Evolutionary conservation across 53 echinoderm and acorn worm species (phyloP), one percentile per base, ranked within the genome.

Genomic region (Hippasteria phrygiana): DNA sequence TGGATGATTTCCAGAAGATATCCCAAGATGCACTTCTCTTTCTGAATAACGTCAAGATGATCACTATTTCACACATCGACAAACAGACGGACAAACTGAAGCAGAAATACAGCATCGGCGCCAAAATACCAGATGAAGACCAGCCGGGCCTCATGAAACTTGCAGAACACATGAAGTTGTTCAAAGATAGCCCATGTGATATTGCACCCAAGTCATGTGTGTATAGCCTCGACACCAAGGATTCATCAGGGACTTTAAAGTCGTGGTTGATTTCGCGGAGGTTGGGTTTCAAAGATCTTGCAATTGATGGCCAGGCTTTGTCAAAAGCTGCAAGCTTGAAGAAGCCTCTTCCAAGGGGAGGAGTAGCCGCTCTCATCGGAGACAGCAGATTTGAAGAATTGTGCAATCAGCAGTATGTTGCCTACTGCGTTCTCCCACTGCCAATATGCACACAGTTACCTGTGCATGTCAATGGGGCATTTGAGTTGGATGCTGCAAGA

Each of bases 401-500:
- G 20, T 9, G 28, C 9, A 31, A 39, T 1, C 9, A 53, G 29
- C 32, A 74, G 26, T 66, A 66, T 50, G 93, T 71, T 64, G 94
- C 91, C 4, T 95, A 88, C 69, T 97, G 98, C 80, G 93, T 94
- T 16, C 90, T 97, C 3, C 98, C 98, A 6, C 69, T 97, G 29
- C 98, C 95, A 12, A 87, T 95, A 48, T 1, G 69, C 24, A 92
- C 95, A 29, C 5, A 53, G 1, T 46, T 89, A 33, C 85, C 85
- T 11, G 85, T 85, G 48, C 85, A 85, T 46, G 85, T 85, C 24
- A 85, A 85, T 36, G 80, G 80, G 1, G 80, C 80, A 27, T 98
- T 97, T 87, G 91, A 89, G n/a, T 77, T 97, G 26, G 95, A 92
- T 73, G 78, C 92, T 34, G 91, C 93, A n/a, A 78, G 97, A 53